phyloP scores from a whole-genome alignment of 2,888 invertebrate genomes.

The Drosophila fungiperda region DNA sequence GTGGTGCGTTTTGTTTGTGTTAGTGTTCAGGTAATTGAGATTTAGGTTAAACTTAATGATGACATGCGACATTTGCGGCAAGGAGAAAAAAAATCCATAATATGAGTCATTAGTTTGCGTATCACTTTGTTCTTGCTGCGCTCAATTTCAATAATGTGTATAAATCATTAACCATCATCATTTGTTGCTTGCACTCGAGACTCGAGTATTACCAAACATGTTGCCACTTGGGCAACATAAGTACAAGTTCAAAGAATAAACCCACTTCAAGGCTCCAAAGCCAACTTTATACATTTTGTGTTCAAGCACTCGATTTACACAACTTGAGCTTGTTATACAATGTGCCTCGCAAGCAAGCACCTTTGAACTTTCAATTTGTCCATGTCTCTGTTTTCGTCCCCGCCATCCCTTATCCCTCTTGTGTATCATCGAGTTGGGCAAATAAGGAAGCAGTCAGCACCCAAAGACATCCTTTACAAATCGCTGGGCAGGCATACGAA shows the following conservation, averaged over 20 bases:
- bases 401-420: conserved; percentile 8
- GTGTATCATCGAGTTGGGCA: conserved; percentile 41
- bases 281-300: conserved; percentile 29
- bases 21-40: conserved; percentile 68
- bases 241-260: conserved; percentile 70
- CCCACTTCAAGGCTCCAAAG: conserved; percentile 59
- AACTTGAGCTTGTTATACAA: conserved; percentile 69
- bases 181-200: conserved; percentile 63
- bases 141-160: background rate
- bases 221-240: conserved; percentile 47
- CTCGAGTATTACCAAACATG: conserved; percentile 48
- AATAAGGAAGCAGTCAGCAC: conserved; percentile 64
- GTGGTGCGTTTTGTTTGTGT: conserved; percentile 56
- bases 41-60: conserved; percentile 80
- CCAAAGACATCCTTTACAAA: conserved; percentile 54
- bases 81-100: conserved; percentile 70
- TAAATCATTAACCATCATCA: conserved; percentile 19
- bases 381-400: background rate
- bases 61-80: conserved; percentile 74
- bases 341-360: conserved; percentile 61
- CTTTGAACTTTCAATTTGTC: conserved; percentile 70
- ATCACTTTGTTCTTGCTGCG: background rate
- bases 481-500: conserved; percentile 59
- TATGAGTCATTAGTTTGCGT: conserved; percentile 62
- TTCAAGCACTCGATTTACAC: conserved; percentile 63